These are phyloP conservation scores for Mobula hypostoma DNA, from an alignment of 2,113 vertebrate species.

Conservation along the genomic window DNA sequence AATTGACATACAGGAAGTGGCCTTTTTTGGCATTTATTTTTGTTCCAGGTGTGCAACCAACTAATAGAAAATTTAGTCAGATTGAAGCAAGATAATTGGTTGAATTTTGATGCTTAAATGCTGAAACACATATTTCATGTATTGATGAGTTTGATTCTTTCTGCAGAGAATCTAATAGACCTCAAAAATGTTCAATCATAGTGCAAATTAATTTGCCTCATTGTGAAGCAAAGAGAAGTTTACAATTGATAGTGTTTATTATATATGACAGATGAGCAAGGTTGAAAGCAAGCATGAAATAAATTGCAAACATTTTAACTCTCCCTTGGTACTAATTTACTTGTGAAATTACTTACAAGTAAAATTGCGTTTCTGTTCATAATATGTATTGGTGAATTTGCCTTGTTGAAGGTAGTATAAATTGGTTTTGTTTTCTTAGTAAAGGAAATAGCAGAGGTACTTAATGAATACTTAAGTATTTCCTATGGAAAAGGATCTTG, in stretches of 20 bases:
- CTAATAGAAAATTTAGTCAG: not conserved
- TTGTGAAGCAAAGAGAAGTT: no score
- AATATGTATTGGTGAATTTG: not conserved
- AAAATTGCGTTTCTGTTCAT: not conserved
- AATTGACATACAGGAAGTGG: not conserved
- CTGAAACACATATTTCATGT: not conserved
- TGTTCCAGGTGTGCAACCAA: not conserved
- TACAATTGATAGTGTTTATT: not conserved
- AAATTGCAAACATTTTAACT: not conserved
- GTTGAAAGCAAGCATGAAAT: not conserved
- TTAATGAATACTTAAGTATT: no score
- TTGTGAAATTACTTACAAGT: not conserved
- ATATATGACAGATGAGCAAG: not conserved
- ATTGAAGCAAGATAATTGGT: not conserved
- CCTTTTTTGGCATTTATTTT: not conserved
- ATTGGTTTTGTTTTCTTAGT: not conserved
- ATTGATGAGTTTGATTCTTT: not conserved
- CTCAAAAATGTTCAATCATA: no score
- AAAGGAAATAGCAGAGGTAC: no score
- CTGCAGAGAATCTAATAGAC: not conserved
- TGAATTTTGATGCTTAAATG: not conserved
- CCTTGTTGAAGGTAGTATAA: not conserved
- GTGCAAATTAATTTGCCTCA: no score
- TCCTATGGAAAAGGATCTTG: no score
- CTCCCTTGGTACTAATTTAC: not conserved